Evolutionary conservation across 2,113 vertebrate genomes (phyloP), one percentile per base, ranked within the genome.

Genomic region (Isichthys henryi): DNA sequence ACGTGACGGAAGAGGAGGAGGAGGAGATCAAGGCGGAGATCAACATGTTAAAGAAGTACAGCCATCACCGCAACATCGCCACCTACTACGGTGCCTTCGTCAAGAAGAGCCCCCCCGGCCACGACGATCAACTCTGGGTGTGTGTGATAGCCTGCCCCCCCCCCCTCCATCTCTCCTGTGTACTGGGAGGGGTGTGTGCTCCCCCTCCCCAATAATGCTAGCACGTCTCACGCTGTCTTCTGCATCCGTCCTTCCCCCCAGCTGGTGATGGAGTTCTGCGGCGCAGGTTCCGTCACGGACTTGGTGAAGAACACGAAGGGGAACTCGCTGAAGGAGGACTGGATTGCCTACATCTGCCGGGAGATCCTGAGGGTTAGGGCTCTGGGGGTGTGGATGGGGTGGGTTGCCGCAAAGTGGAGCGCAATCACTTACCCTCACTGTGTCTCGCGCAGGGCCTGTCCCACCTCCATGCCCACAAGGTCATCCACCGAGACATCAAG

Each of bases 241-340:
- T 11, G 27, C 1, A 1, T 17, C 1, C 74, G 3, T 17, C 1
- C 74, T 19, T 5, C 13, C 23, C 70, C 91, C 1, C 50, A 98
- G 97, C 95, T 98, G 93, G 97, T 98, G 90, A 98, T 98, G 97
- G 97, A 98, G 95, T 98, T 98, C 90, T 98, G 97, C 31, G 97
- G 97, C 0, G 97, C 97, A 0, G 97, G 97, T 5, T 98, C 97
- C 0, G 97, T 98, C 89, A 98, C 97, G 0, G 97, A 98, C 92
- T 93, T 98, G 90, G 97, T 98, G 53, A 98, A 98, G 92, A 98
- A 98, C 94, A 98, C 97, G 0, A 98, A 98, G 90, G 97, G 97
- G 87, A 98, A 97, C 27, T 96, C 97, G 0, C 95, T 98, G 88
- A 98, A 97, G 92, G 97, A 98, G 92, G 97, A 98, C 92, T 98